Evolutionary conservation across 2,888 invertebrate species (phyloP), one percentile per base, ranked within the genome.

Genomic region (Leptogaster cylindrica): DNA sequence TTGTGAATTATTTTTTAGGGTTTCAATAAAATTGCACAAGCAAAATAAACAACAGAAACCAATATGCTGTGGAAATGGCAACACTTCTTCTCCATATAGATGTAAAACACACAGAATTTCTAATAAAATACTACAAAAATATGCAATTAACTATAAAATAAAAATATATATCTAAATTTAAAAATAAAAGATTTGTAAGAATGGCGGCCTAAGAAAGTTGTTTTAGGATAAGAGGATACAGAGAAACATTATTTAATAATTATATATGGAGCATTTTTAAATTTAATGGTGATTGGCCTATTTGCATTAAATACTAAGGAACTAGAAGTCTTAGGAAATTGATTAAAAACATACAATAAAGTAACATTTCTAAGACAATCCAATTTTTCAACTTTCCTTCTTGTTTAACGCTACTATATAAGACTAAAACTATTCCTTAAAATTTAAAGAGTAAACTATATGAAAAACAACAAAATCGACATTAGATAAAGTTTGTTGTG

Each of bases 311-410:
- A 33, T 10, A n/a, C 55, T 33, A 33, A 33, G 18, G 18, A 55
- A 31, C 25, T 33, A 18, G 28, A 50, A 50, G 8, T n/a, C 23
- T 36, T 55, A 55, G 36, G 36, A 36, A 55, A 55, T 33, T 18
- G 18, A 12, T 12, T 23, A 58, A 58, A 25, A 36, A 58, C 58
- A 58, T 39, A n/a, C n/a, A n/a, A n/a, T n/a, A n/a, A n/a, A n/a
- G n/a, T n/a, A n/a, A n/a, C n/a, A 58, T 58, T 58, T 39, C 39
- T 27, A 58, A 25, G 58, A 58, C 58, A 58, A 58, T 58, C 58
- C 41, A 25, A 55, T 39, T 39, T 58, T n/a, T 25, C 41, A 14
- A 39, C 10, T 39, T 28, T 51, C 25, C 28, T 58, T 12, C 18
- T 58, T 58, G 14, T 8, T 39, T 28, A 10, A 23, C 3, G 39